Conservation (phyloP, 2,888 invertebrate species). For the Drosophila cracens region DNA sequence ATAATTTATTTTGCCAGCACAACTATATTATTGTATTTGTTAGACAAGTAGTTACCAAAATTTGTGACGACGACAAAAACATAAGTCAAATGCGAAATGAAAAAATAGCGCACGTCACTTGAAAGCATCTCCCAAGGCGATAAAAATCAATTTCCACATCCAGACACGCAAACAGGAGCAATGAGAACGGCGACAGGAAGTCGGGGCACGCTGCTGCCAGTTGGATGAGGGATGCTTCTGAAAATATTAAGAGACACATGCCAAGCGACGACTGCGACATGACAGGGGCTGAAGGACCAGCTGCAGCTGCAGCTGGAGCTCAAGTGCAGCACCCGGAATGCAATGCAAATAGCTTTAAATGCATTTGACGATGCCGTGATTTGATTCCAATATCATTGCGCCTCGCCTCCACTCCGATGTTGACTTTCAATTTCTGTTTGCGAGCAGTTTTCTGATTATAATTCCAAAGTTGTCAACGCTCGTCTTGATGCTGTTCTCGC, state of each 20-base stretch:
- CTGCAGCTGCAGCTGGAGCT: neutral
- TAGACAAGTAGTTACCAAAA: conserved; percentile 13
- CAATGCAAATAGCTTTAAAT: conserved; percentile 78
- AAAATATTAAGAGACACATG: conserved; percentile 73
- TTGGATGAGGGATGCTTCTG: conserved; percentile 1
- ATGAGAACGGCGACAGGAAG: conserved; percentile 27
- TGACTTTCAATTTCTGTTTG: conserved; percentile 77
- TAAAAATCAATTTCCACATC: conserved; percentile 71
- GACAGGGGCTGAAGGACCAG: conserved; percentile 6
- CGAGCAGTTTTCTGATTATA: conserved; percentile 69
- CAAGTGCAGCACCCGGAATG: conserved; percentile 47
- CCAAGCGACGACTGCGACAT: conserved; percentile 42
- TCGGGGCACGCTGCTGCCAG: neutral
- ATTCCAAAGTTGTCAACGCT: conserved; percentile 53
- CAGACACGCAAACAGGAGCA: conserved; percentile 59
- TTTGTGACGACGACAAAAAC: conserved; percentile 34
- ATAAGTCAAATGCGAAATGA: neutral
- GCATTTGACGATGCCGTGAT: conserved; percentile 77
- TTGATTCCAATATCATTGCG: conserved; percentile 68
- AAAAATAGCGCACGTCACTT: conserved; percentile 37
- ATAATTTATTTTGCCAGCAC: neutral
- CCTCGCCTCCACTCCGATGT: conserved; percentile 33
- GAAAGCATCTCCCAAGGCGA: conserved; percentile 59
- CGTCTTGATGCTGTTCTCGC: neutral
- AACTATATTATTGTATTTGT: neutral